A percentile compares a stretch with the other conserved stretches of the same genome.
phyloP scores from a whole-genome alignment of 92 coral and sea anemone species.

The Heteractis magnifica region DNA sequence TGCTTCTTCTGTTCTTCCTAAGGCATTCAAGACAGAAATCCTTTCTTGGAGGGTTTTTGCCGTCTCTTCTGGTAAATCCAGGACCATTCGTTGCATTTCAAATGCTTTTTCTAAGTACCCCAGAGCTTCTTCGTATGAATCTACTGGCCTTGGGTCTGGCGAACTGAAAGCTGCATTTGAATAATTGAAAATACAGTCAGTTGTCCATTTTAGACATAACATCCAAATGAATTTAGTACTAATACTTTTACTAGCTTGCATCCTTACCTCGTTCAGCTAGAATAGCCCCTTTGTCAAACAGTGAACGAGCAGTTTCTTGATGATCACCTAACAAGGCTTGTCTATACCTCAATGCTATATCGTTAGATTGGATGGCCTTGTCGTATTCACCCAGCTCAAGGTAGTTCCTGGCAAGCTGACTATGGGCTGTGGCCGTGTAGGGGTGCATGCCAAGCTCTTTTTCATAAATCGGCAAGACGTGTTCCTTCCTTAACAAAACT shows the following conservation, averaged over 20 bases:
- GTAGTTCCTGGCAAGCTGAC: slow-evolving; percentile 27
- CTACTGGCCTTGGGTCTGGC: background rate
- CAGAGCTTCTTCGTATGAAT: slow-evolving; percentile 23
- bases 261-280: slow-evolving; percentile 10
- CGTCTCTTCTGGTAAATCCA: slow-evolving; percentile 38
- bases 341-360: slow-evolving; percentile 24
- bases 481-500: background rate
- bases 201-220: background rate
- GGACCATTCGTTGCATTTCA: slow-evolving; percentile 25
- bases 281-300: slow-evolving; percentile 34
- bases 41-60: slow-evolving; percentile 25
- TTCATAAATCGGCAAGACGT: slow-evolving; percentile 19
- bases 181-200: too few relatives aligned
- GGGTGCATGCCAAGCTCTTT: slow-evolving; percentile 29
- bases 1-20: slow-evolving; percentile 33
- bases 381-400: slow-evolving; percentile 12
- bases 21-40: background rate
- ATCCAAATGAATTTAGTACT: background rate
- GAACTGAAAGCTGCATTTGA: background rate
- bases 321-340: slow-evolving; percentile 24
- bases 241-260: background rate
- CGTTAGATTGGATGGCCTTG: slow-evolving; percentile 7
- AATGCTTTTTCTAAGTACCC: slow-evolving; percentile 15
- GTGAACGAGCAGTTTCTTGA: slow-evolving; percentile 48
- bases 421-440: slow-evolving; percentile 36